Evolutionary conservation across 2,888 invertebrate genomes (phyloP).

Genomic region (Acleris laterana): DNA sequence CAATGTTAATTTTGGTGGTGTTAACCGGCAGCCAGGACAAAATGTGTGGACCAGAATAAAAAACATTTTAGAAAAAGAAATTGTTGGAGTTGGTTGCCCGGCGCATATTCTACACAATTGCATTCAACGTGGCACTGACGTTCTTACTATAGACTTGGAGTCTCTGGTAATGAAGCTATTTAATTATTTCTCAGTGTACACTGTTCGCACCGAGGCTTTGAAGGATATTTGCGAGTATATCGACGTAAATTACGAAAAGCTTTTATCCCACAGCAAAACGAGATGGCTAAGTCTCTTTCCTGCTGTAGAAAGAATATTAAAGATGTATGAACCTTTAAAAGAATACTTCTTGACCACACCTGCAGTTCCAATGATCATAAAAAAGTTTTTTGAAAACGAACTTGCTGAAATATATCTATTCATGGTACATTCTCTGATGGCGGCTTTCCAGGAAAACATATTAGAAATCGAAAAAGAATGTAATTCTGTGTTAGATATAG

Average conservation of each 20-base stretch:
- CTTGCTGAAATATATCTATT: slow-evolving; percentile 36
- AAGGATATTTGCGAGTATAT: slow-evolving; percentile 40
- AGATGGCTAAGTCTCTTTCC: slow-evolving; percentile 11
- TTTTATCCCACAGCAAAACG: slow-evolving; percentile 6
- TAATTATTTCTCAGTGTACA: slow-evolving; percentile 44
- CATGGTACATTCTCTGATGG: slow-evolving; percentile 41
- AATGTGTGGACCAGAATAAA: slow-evolving; percentile 46
- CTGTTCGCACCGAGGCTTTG: slow-evolving; percentile 42
- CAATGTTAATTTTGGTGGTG: slow-evolving; percentile 53
- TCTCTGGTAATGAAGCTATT: slow-evolving; percentile 39
- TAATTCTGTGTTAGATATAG: slow-evolving; percentile 40
- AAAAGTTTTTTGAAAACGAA: slow-evolving; percentile 14
- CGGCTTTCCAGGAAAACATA: slow-evolving; percentile 40
- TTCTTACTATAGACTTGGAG: slow-evolving; percentile 33
- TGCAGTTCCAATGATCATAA: slow-evolving; percentile 2
- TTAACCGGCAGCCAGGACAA: slow-evolving; percentile 35
- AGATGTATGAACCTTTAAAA: slow-evolving; percentile 8
- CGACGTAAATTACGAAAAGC: slow-evolving; percentile 35
- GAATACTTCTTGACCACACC: neutral
- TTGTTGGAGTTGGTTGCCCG: slow-evolving; percentile 45
- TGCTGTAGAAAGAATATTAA: slow-evolving; percentile 9
- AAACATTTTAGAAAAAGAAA: slow-evolving; percentile 39
- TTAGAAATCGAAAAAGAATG: slow-evolving; percentile 41
- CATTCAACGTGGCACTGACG: slow-evolving; percentile 42
- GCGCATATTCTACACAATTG: slow-evolving; percentile 46